A percentile compares a stretch with the other conserved stretches of the same genome.
Conservation (phyloP, 1,140 invertebrate species). For the Tetramorium parvispinum region DNA sequence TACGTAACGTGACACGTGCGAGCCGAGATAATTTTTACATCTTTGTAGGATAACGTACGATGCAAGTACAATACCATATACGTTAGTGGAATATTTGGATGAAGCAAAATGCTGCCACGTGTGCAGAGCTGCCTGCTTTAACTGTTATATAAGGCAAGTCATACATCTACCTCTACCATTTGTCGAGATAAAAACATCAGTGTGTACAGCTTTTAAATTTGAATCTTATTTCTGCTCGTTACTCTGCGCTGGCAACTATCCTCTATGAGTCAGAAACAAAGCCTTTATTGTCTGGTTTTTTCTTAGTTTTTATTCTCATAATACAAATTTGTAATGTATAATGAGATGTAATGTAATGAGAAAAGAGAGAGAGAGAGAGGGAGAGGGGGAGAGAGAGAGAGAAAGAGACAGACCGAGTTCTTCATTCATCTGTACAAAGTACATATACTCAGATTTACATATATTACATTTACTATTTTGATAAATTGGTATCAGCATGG, state of each 20-base stretch:
- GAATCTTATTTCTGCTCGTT: conserved; percentile 88
- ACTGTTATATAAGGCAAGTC: conserved; percentile 82
- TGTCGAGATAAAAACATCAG: conserved; percentile 79
- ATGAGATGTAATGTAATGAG: too few species aligned
- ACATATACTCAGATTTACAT: too few species aligned
- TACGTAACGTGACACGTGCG: not conserved
- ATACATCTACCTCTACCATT: conserved; percentile 82
- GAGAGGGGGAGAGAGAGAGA: too few species aligned
- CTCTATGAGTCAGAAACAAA: not conserved
- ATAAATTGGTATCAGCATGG: not conserved
- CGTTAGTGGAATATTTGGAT: conserved; percentile 87
- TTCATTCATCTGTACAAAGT: too few species aligned
- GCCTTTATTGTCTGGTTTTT: not conserved
- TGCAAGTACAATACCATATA: conserved; percentile 87
- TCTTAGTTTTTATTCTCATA: not conserved
- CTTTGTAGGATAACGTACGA: conserved; percentile 86
- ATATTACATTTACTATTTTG: not conserved
- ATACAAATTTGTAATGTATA: too few species aligned
- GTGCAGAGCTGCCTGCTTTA: conserved; percentile 87
- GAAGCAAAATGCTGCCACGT: conserved; percentile 88
- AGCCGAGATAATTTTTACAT: conserved; percentile 53
- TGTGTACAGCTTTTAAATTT: conserved; percentile 81
- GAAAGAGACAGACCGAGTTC: too few species aligned
- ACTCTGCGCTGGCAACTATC: conserved; percentile 79
- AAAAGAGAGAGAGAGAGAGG: too few species aligned